Conservation (phyloP, 2,113 vertebrate species). For the Silurus meridionalis region DNA sequence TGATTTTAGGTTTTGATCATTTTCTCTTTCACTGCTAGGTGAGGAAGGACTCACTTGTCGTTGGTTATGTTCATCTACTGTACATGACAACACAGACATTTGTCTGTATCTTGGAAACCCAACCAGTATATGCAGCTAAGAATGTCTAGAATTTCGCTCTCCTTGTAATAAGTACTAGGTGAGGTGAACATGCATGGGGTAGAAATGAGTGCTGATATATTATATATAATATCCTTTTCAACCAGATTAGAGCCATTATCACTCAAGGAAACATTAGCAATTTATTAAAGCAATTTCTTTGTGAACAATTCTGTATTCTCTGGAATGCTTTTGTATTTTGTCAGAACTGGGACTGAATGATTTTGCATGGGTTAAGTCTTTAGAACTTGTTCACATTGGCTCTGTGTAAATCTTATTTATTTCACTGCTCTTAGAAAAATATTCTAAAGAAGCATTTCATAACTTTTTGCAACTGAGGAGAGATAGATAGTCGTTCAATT, state of each 20-base stretch:
- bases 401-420: neutral
- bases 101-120: neutral
- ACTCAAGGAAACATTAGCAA: neutral
- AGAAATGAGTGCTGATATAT: neutral
- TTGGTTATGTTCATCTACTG: neutral
- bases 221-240: neutral
- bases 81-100: neutral
- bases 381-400: neutral
- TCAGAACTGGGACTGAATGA: neutral
- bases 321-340: neutral
- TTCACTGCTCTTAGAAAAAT: neutral
- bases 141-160: neutral
- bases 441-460: neutral
- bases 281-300: neutral
- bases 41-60: neutral
- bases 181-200: neutral
- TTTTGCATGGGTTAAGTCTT: neutral
- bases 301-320: neutral
- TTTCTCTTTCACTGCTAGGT: neutral
- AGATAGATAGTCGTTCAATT: neutral
- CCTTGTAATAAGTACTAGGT: neutral
- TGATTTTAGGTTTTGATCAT: neutral
- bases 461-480: neutral
- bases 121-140: neutral
- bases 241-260: neutral